Conservation (phyloP, 2,797 vertebrate species). For the Eulemur coronatus region DNA sequence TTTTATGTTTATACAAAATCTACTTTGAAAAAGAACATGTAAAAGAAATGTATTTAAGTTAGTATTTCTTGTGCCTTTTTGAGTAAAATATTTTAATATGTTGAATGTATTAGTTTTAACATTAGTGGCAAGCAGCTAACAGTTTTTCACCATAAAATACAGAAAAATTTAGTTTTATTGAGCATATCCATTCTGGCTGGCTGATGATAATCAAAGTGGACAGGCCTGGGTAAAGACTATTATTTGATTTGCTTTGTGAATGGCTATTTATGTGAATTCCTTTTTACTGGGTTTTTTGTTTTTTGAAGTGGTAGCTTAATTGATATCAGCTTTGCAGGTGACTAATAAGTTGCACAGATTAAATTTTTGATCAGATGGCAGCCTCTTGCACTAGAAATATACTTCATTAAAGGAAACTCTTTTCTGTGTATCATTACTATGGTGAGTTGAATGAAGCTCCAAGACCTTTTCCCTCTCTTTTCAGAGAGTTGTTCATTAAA, state of each 20-base stretch:
- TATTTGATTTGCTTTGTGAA: slow-evolving; percentile 70
- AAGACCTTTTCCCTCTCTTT: neutral
- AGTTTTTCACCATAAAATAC: slow-evolving; percentile 59
- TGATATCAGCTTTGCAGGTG: slow-evolving; percentile 45
- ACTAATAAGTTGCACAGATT: neutral
- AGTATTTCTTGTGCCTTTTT: slow-evolving; percentile 7
- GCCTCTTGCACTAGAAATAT: slow-evolving; percentile 14
- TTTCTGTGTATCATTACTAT: neutral
- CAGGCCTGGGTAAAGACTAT: slow-evolving; percentile 36
- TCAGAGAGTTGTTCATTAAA: slow-evolving; percentile 15
- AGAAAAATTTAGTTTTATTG: slow-evolving; percentile 72
- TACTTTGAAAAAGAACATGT: slow-evolving; percentile 61
- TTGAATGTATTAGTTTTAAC: slow-evolving; percentile 62
- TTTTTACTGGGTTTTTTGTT: slow-evolving; percentile 1
- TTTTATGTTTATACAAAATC: slow-evolving; percentile 70
- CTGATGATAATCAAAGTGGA: slow-evolving; percentile 65
- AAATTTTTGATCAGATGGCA: slow-evolving; percentile 42
- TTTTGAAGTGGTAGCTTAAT: slow-evolving; percentile 72
- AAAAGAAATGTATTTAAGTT: neutral
- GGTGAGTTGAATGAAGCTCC: neutral
- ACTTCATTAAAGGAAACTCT: neutral
- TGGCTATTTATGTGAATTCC: slow-evolving; percentile 60
- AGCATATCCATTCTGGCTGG: slow-evolving; percentile 49
- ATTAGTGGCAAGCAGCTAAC: slow-evolving; percentile 18
- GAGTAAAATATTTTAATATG: slow-evolving; percentile 66